Conservation (phyloP, 2,797 vertebrate genomes). For the Rhynchotus rufescens region DNA sequence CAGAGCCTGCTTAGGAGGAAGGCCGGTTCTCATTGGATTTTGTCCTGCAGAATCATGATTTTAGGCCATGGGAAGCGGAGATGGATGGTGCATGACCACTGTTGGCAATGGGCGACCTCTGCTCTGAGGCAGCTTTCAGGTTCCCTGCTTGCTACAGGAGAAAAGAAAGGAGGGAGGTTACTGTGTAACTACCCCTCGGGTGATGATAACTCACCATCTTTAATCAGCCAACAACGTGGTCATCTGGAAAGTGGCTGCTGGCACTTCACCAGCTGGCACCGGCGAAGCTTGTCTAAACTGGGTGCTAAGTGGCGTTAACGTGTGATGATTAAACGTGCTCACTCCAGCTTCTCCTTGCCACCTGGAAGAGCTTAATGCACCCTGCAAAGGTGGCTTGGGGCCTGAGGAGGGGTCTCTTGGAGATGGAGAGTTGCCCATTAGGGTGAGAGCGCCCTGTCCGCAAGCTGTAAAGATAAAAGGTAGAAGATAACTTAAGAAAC, state of each 20-base stretch:
- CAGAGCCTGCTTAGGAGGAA: background rate
- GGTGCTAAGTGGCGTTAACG: constrained; percentile 27
- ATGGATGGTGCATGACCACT: background rate
- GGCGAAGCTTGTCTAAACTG: constrained; percentile 3
- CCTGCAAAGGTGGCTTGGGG: background rate
- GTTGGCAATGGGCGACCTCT: background rate
- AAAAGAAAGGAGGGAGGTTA: background rate
- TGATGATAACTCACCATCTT: background rate
- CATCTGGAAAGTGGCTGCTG: constrained; percentile 57
- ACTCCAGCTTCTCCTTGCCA: background rate
- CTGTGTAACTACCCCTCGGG: background rate
- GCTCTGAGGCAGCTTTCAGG: background rate
- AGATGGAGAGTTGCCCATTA: background rate
- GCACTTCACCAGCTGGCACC: background rate
- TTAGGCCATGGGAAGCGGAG: background rate
- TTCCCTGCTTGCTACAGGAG: background rate
- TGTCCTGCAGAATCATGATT: background rate
- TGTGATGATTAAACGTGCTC: background rate
- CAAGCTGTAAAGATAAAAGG: accelerated
- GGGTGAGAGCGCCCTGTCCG: background rate
- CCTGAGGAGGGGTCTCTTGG: background rate
- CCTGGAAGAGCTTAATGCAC: background rate
- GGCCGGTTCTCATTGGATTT: background rate
- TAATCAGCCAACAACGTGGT: constrained; percentile 11
- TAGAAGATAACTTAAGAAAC: background rate